Percentiles rank a stretch among this genome's conserved stretches.
Conservation (phyloP, 2,113 vertebrate genomes). For the Odontesthes bonariensis region DNA sequence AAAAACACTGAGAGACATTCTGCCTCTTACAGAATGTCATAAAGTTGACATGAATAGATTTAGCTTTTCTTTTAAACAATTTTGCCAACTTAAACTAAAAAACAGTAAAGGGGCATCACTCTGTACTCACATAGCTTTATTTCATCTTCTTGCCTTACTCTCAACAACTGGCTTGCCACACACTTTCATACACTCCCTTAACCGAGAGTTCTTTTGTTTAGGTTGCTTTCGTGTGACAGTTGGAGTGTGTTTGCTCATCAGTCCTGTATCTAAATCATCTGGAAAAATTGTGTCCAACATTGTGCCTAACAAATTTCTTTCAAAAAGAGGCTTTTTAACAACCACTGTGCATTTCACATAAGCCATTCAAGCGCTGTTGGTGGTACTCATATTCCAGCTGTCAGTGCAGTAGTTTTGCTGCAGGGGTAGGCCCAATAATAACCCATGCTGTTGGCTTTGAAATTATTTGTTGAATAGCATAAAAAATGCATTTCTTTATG, state of each 20-base stretch:
- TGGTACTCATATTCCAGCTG: slow-evolving; percentile 57
- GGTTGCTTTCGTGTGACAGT: slow-evolving; percentile 34
- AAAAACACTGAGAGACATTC: too few relatives aligned
- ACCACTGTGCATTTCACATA: slow-evolving; percentile 47
- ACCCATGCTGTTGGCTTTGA: slow-evolving; percentile 46
- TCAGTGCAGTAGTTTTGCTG: slow-evolving; percentile 42
- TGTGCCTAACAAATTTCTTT: slow-evolving; percentile 3
- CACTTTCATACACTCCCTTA: slow-evolving; percentile 11
- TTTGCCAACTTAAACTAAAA: too few relatives aligned
- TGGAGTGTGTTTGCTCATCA: slow-evolving; percentile 33
- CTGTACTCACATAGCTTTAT: background rate
- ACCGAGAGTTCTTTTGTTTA: slow-evolving; percentile 16
- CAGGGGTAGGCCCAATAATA: slow-evolving; percentile 47
- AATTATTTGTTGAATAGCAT: slow-evolving; percentile 70
- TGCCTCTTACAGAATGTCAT: too few relatives aligned
- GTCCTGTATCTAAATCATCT: slow-evolving; percentile 30
- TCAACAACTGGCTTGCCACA: background rate
- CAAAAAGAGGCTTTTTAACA: slow-evolving; percentile 38
- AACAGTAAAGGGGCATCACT: background rate
- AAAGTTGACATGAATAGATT: too few relatives aligned
- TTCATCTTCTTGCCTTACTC: background rate
- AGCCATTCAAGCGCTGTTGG: slow-evolving; percentile 63
- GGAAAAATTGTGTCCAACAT: slow-evolving; percentile 32
- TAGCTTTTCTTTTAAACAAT: background rate
- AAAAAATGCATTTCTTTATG: slow-evolving; percentile 52